Evolutionary conservation across 2,797 vertebrate species (phyloP).

Genomic region (Anguilla pacifica): DNA sequence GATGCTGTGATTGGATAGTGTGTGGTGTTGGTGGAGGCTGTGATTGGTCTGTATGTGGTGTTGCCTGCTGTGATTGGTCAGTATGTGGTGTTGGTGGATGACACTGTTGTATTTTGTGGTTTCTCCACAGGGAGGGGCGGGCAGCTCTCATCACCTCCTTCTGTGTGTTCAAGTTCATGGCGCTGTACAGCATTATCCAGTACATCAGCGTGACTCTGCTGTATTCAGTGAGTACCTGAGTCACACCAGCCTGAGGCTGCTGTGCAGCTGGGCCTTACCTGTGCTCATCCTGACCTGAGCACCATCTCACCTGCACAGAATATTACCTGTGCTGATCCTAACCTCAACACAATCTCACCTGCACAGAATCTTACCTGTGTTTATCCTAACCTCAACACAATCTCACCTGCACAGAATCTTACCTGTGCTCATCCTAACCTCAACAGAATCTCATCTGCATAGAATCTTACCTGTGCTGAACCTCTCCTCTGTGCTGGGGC

Average conservation of each 20-base stretch:
- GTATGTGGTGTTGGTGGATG: not conserved
- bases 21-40: not conserved
- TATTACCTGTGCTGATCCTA: not conserved
- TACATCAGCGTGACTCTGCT: slow-evolving; percentile 95
- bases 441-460: no score
- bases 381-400: no score
- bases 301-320: no score
- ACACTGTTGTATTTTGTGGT: slow-evolving; percentile 21
- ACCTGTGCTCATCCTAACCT: not conserved
- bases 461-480: not conserved
- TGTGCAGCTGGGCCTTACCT: not conserved
- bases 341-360: no score
- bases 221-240: slow-evolving; percentile 86
- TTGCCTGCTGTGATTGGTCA: not conserved
- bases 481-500: not conserved
- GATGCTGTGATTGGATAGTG: not conserved
- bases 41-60: not conserved
- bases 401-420: no score
- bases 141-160: slow-evolving; percentile 98
- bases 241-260: not conserved
- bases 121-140: slow-evolving; percentile 87
- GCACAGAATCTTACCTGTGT: not conserved
- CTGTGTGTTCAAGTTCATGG: slow-evolving; percentile 99
- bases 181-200: slow-evolving; percentile 98
- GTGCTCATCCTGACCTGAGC: not conserved